Evolutionary conservation across 2,797 vertebrate genomes (phyloP).

Genomic region (Dermochelys coriacea): DNA sequence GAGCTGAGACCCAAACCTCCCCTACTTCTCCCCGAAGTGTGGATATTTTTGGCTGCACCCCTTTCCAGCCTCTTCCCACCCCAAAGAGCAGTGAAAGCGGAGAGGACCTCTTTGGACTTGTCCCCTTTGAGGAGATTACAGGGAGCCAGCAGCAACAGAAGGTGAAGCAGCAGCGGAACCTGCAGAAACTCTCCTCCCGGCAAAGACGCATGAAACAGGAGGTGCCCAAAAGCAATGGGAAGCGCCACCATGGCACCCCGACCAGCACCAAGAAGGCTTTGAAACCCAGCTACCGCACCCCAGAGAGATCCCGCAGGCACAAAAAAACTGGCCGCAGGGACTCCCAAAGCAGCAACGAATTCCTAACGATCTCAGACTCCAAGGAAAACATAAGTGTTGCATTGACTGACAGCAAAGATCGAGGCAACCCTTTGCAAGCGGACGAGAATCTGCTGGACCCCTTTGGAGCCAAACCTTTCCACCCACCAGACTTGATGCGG

Average conservation of each 20-base stretch:
- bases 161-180: constrained; percentile 90
- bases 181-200: constrained; percentile 92
- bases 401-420: constrained; percentile 87
- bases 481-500: constrained; percentile 86
- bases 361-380: constrained; percentile 93
- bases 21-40: constrained; percentile 82
- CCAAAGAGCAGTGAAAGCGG: constrained; percentile 74
- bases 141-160: constrained; percentile 88
- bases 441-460: constrained; percentile 91
- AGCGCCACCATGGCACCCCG: constrained; percentile 93
- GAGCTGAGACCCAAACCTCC: constrained; percentile 75
- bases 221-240: constrained; percentile 85
- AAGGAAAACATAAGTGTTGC: constrained; percentile 96
- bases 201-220: constrained; percentile 94
- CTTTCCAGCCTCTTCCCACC: constrained; percentile 86
- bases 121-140: constrained; percentile 85
- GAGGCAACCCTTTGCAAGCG: constrained; percentile 78
- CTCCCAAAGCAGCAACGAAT: constrained; percentile 97
- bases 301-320: constrained; percentile 90
- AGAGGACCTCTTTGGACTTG: constrained; percentile 88
- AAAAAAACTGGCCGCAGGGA: constrained; percentile 91
- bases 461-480: constrained; percentile 95
- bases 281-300: constrained; percentile 92
- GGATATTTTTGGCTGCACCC: constrained; percentile 92
- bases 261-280: constrained; percentile 85